phyloP scores from a whole-genome alignment of 2,113 vertebrate species.

The Nycticryphes semicollaris region DNA sequence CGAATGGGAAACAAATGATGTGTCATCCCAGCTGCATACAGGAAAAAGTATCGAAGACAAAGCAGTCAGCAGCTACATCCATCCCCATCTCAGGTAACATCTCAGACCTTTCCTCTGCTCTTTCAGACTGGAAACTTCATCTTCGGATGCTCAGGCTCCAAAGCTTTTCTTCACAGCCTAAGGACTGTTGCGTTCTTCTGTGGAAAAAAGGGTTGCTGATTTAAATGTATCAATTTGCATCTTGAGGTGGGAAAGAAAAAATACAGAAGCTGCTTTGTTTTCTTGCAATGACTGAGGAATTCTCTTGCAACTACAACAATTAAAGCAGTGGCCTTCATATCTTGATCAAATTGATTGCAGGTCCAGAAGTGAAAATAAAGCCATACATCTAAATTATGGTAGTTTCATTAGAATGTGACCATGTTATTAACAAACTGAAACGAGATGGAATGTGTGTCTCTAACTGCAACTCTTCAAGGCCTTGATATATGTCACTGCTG shows the following conservation, averaged over 20 bases:
- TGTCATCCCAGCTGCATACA: constrained; percentile 85
- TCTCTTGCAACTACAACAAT: not conserved
- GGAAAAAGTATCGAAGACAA: constrained; percentile 86
- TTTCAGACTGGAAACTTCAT: not conserved
- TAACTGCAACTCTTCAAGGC: not conserved
- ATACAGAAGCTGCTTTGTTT: not conserved
- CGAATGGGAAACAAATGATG: constrained; percentile 86
- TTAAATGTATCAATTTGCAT: not conserved
- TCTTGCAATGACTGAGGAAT: not conserved
- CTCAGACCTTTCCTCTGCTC: not conserved
- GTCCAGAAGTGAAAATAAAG: not conserved
- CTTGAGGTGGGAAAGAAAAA: not conserved
- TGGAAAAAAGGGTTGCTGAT: not conserved
- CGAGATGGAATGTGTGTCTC: not conserved
- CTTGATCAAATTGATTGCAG: not conserved
- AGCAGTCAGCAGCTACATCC: constrained; percentile 78
- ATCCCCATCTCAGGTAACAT: constrained; percentile 88
- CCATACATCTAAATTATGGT: not conserved
- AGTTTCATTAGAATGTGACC: not conserved
- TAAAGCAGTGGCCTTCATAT: not conserved
- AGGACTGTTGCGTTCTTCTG: not conserved
- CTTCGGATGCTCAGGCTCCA: not conserved
- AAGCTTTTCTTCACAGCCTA: not conserved
- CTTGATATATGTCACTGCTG: not conserved
- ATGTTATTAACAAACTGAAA: not conserved